Percentiles rank a stretch among this genome's conserved stretches.
These are phyloP conservation scores for Falco concolor DNA, from an alignment of 2,797 vertebrate species.

Conservation along the genomic window DNA sequence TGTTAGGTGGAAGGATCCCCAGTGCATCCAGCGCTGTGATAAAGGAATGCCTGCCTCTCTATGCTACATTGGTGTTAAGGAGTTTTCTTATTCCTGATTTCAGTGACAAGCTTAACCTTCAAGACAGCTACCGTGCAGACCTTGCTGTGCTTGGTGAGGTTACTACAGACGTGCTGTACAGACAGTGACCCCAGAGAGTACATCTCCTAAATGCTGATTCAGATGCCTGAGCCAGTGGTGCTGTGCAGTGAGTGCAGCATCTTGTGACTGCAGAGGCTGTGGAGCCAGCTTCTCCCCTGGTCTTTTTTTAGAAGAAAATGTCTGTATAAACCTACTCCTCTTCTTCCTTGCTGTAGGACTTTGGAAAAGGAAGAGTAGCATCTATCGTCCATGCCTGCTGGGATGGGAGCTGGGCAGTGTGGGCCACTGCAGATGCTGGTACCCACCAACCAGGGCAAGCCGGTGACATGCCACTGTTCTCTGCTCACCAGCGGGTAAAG, in stretches of 20 bases:
- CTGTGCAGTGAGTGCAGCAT: not conserved
- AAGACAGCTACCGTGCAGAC: not conserved
- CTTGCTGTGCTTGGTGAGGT: not conserved
- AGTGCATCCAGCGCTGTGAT: too few relatives aligned
- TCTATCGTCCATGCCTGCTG: not conserved
- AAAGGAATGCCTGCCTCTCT: too few relatives aligned
- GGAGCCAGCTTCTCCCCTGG: not conserved
- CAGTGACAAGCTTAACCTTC: not conserved
- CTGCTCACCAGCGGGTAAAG: not conserved
- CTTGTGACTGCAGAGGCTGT: not conserved
- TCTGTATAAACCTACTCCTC: not conserved
- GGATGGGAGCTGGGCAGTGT: not conserved
- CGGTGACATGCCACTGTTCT: not conserved
- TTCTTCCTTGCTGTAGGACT: not conserved
- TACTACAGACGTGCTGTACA: not conserved
- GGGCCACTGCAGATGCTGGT: accelerated
- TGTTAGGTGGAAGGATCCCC: too few relatives aligned
- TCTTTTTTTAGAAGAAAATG: not conserved
- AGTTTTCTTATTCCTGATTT: too few relatives aligned
- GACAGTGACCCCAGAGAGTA: not conserved
- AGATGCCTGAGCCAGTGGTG: accelerated
- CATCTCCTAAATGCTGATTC: not conserved
- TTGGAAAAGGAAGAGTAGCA: not conserved
- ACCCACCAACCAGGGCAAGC: not conserved
- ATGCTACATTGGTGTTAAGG: too few relatives aligned